phyloP scores from a whole-genome alignment of 2,888 invertebrate genomes.

The Lepidocyrtoides sp. region DNA sequence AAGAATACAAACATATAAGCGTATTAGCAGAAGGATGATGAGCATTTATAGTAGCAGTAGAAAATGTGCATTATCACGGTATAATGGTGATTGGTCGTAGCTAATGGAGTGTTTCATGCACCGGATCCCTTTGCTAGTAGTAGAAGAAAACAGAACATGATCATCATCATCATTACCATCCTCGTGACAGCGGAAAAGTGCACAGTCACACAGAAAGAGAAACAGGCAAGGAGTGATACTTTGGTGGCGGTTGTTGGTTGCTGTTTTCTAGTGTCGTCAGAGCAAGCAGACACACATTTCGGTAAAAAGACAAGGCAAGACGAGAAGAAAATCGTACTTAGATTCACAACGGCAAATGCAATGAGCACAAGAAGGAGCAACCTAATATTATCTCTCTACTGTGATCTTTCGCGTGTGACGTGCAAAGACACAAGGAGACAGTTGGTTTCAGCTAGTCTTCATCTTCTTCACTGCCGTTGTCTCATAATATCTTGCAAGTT shows the following conservation, averaged over 20 bases:
- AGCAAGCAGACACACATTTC: not conserved
- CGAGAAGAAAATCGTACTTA: not conserved
- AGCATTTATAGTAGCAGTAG: slow-evolving; percentile 33
- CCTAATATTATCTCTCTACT: slow-evolving; percentile 38
- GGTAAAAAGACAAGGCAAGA: not conserved
- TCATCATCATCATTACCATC: slow-evolving; percentile 5
- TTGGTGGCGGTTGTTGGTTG: not conserved
- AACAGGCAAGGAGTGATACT: not conserved
- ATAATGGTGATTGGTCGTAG: slow-evolving; percentile 79
- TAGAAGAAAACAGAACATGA: slow-evolving; percentile 15
- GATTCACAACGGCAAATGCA: too few species aligned
- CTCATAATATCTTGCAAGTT: not conserved
- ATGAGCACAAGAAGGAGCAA: not conserved
- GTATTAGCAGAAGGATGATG: slow-evolving; percentile 20
- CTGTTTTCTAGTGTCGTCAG: slow-evolving; percentile 28
- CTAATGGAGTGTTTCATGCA: slow-evolving; percentile 80
- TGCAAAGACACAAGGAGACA: slow-evolving; percentile 74
- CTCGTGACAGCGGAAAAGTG: slow-evolving; percentile 5
- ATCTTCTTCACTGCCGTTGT: not conserved
- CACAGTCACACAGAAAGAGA: not conserved
- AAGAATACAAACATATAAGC: slow-evolving; percentile 5
- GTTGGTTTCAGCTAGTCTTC: slow-evolving; percentile 53
- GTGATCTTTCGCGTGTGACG: slow-evolving; percentile 67
- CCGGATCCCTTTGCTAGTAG: slow-evolving; percentile 60
- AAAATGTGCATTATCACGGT: slow-evolving; percentile 77